A percentile compares a stretch with the other conserved stretches of the same genome.
Evolutionary conservation across 2,888 invertebrate genomes (phyloP).

Genomic region (Arge pagana): DNA sequence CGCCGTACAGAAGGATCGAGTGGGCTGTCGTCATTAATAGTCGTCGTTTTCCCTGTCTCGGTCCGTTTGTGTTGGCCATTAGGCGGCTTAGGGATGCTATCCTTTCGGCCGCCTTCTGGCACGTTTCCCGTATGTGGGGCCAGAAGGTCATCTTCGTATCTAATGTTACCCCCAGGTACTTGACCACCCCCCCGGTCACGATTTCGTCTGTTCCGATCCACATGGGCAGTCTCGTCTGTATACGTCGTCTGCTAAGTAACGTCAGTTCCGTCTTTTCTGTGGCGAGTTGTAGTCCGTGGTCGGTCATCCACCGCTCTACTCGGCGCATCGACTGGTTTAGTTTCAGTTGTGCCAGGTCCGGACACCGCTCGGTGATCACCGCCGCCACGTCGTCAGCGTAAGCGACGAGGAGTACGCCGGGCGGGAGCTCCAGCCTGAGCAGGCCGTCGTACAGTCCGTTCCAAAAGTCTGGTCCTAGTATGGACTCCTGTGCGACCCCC

Average conservation of each 20-base stretch:
- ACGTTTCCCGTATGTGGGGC: constrained; percentile 22
- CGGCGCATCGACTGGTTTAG: constrained; percentile 23
- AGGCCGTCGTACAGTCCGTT: constrained; percentile 32
- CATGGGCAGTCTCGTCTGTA: constrained; percentile 17
- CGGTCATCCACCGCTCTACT: constrained; percentile 27
- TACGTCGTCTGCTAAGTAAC: constrained; percentile 23
- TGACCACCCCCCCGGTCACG: constrained; percentile 2
- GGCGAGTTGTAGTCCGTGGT: constrained; percentile 28
- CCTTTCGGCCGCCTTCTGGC: constrained; percentile 24
- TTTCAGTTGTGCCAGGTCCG: constrained; percentile 16
- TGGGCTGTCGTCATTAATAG: constrained; percentile 24
- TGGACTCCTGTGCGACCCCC: constrained; percentile 32
- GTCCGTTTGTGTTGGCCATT: constrained; percentile 32
- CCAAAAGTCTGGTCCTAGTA: constrained; percentile 32
- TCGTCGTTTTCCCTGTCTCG: constrained; percentile 20
- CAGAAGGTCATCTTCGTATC: constrained; percentile 25
- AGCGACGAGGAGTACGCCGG: constrained; percentile 23
- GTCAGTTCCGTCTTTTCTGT: constrained; percentile 29
- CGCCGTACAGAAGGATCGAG: constrained; percentile 29
- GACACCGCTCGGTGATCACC: constrained; percentile 11
- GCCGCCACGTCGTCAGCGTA: constrained; percentile 31
- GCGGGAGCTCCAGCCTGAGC: constrained; percentile 23
- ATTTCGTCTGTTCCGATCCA: constrained; percentile 10
- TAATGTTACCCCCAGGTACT: constrained; percentile 31
- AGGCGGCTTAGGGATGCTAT: constrained; percentile 22